Base-by-base conservation (phyloP, 2,888 invertebrate species). In the Drosophila limbata region DNA sequence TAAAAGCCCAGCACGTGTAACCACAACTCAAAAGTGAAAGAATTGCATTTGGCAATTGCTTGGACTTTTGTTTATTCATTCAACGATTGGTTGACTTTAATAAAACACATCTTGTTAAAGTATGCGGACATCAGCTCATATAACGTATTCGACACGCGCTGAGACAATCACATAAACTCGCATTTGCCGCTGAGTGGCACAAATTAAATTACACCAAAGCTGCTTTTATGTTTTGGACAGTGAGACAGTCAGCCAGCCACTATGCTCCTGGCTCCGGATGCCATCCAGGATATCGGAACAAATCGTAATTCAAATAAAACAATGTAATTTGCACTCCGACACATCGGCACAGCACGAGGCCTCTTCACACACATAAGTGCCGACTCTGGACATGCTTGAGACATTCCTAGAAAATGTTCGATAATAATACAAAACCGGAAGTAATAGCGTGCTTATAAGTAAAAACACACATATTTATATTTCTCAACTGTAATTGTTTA, bases 251-350 rank as follows among this genome's bases (percentile, higher is more conserved):
- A 62, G 42, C n/a, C 15, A 3, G 17, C 4, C 60, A 33, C 40
- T 11, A 42, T 37, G 70, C 13, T 47, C 28, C 39, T 68, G 21
- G 33, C 59, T 51, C 35, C 70, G 37, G 75, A 33, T 40, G 56
- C 11, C n/a, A 48, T 37, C 47, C 52, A 51, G 62, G 65, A 74
- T 62, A 76, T 76, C 62, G 75, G 70, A 56, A 78, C 70, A 50
- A 84, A 84, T 88, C 75, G 87, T 84, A 88, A 89, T 87, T 87
- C 88, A 88, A 88, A 84, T 84, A 87, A 87, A 84, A 79, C 89
- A 87, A 81, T 87, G 85, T 89, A 78, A 84, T 84, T 73, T 86
- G 40, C 59, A 35, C 55, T 21, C 19, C 42, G 37, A 33, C 37
- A 37, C 13, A 51, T 35, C 13, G 45, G 8, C 53, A 31, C 50